Evolutionary conservation across 1,140 invertebrate genomes (phyloP), one percentile per base, ranked within the genome.

Genomic region (Drosophila bocki): DNA sequence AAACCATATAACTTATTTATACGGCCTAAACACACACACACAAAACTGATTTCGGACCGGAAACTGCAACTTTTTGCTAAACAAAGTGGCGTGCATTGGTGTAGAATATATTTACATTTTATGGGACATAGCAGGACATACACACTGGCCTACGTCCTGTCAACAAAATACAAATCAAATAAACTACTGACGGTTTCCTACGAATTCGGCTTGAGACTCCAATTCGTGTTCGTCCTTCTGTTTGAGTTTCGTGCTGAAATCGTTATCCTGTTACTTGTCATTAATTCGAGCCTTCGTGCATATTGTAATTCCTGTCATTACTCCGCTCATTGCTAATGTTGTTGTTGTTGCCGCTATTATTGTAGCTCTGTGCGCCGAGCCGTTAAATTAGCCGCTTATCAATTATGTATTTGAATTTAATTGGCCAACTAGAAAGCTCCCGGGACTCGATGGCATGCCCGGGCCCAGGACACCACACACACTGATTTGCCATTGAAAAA

Each of bases 241-340:
- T 53, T 70, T 74, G 57, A 70, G 64, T 87, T 88, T 88, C 84
- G 84, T 87, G 83, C 77, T 78, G 77, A 87, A 80, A 88, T 83
- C 65, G 82, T 87, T 88, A 80, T 87, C 77, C 83, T 83, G 84
- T 78, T 88, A 88, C 84, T 88, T 87, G 84, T 88, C 72, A 80
- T 77, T 87, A 83, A 88, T 83, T 75, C 62, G 63, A 50, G 44
- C 78, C 75, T 76, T 72, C 59, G 64, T 51, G 44, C 60, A 65
- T 47, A 63, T 64, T 53, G 58, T 45, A 51, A 78, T 85, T 85
- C 56, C 50, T 48, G 74, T 74, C 69, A 50, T 50, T 71, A 62
- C 62, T 82, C 35, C 19, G 47, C 54, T 15, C 47, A 44, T 45
- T 44, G 37, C 13, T 53, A 7, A 9, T 33, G 32, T 33, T 68